phyloP scores from a whole-genome alignment of 2,888 invertebrate genomes.

The Metalampra italica region DNA sequence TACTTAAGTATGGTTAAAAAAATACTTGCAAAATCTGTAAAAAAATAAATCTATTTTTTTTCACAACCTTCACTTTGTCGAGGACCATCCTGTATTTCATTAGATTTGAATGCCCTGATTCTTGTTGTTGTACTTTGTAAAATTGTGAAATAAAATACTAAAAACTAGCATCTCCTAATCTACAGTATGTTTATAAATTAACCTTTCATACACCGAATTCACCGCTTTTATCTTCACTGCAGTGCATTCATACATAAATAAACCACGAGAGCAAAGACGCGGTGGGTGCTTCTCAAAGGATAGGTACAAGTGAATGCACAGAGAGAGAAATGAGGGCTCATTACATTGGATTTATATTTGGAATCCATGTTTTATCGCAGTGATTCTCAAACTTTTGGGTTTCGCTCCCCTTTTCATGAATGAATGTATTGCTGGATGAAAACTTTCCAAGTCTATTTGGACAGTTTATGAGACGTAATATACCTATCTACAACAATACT shows the following conservation, averaged over 20 bases:
- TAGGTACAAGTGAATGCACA: neutral
- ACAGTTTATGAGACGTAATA: no score
- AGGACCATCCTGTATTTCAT: no score
- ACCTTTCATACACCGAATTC: neutral
- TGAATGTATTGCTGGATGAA: no score
- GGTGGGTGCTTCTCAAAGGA: neutral
- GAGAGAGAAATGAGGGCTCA: conserved; percentile 6
- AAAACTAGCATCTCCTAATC: neutral
- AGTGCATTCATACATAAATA: neutral
- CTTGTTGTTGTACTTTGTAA: no score
- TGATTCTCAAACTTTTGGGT: conserved; percentile 6
- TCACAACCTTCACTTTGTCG: no score
- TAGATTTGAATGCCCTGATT: no score
- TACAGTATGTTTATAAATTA: neutral
- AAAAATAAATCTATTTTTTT: no score
- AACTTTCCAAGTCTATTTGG: no score
- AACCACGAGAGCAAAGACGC: conserved; percentile 1
- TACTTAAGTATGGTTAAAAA: no score
- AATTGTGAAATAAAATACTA: no score
- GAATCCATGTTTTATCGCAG: conserved; percentile 6
- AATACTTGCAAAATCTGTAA: no score
- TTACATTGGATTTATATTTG: conserved; percentile 12
- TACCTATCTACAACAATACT: no score
- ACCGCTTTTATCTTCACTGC: neutral
- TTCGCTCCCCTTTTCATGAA: neutral